Evolutionary conservation across 2,888 invertebrate genomes (phyloP), one percentile per base, ranked within the genome.

Genomic region (Xanthia togata): DNA sequence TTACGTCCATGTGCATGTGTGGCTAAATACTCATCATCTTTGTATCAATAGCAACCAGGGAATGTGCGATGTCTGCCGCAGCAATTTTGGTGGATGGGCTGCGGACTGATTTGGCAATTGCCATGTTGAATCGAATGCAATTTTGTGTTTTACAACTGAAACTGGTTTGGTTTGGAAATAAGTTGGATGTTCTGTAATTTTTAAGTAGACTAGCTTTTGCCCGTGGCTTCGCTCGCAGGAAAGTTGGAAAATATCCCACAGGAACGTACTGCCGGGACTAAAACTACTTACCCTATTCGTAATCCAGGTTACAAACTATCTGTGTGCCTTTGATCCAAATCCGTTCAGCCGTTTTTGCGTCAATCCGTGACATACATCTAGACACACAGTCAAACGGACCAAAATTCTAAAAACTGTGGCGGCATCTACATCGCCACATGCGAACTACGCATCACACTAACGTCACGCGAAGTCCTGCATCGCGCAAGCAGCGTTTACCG

Each of bases 21-120:
- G 60, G 64, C 68, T 74, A 84, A 75, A 73, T 79, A 82, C 74
- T 69, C 75, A 71, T 84, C 80, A 79, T 79, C 69, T 76, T 77
- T 77, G 57, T 85, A 73, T 70, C 76, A 72, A 67, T 63, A 76
- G 55, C 67, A 31, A 26, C 44, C 44, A 59, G 76, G 50, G 31
- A 53, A 79, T 70, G n/a, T 57, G 53, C 26, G 23, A 70, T 70
- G n/a, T 17, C 64, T 50, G 55, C 23, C 53, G 35, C 47, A 60
- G 26, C 55, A 62, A 67, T 77, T 80, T 69, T 65, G 53, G 20
- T 53, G 8, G 20, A 8, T 59, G 38, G n/a, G n/a, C 44, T 65
- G 41, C 31, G 59, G 20, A 65, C 38, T 31, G 55, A 81, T 74
- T 81, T 65, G 12, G 23, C 1, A 35, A 63, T 38, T 60, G 5